phyloP scores from a whole-genome alignment of 2,113 vertebrate species.

The Urocitellus parryii region DNA sequence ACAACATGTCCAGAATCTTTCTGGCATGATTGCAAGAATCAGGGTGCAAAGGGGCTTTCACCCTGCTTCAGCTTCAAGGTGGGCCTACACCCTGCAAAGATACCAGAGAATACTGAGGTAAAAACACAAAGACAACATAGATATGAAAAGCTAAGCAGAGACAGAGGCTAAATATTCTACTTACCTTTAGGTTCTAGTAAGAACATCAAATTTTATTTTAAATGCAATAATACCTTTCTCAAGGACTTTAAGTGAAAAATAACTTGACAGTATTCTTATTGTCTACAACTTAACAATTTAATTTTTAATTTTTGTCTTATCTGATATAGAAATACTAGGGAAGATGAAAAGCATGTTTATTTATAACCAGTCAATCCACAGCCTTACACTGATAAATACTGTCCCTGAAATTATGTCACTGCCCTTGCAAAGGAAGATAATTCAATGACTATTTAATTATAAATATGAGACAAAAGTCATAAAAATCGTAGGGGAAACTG shows the following conservation, averaged over 20 bases:
- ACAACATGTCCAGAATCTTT: too few relatives aligned
- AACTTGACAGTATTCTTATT: background rate
- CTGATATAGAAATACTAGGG: background rate
- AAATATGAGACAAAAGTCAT: background rate
- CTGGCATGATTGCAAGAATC: too few relatives aligned
- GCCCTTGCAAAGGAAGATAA: background rate
- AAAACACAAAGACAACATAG: background rate
- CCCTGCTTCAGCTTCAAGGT: too few relatives aligned
- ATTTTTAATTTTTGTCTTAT: slow-evolving; percentile 8
- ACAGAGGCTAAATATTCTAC: background rate
- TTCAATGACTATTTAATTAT: background rate
- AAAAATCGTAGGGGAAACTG: background rate
- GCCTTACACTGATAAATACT: slow-evolving; percentile 13
- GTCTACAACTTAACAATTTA: background rate
- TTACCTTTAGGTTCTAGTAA: background rate
- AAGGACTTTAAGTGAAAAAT: background rate
- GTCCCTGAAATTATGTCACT: slow-evolving; percentile 3
- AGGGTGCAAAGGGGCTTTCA: too few relatives aligned
- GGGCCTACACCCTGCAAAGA: too few relatives aligned
- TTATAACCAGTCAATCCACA: background rate
- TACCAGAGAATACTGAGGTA: background rate
- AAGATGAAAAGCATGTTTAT: background rate
- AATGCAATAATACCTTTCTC: background rate
- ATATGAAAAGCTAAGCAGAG: background rate
- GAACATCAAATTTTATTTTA: slow-evolving; percentile 22